Base-by-base conservation (phyloP, 2,797 vertebrate genomes). In the Falco peregrinus region DNA sequence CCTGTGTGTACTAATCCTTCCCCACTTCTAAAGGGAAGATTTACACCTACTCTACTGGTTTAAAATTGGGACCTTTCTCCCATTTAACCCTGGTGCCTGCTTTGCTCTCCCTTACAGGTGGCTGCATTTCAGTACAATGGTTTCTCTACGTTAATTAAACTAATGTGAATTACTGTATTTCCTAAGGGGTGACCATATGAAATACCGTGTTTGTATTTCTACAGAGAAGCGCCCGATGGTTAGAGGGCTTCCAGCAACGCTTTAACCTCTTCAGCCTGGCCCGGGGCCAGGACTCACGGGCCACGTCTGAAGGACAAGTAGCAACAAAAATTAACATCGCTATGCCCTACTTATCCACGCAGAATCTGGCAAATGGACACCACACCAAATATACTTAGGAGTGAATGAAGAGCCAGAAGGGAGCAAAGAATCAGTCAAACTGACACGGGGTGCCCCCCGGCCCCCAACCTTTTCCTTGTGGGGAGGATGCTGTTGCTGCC, bases 11-110 rank as follows among this genome's bases (percentile, higher is more conserved):
- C 88, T 22, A 59, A 89, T 87, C 88, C 77, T 81, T 90, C 48
- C 70, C 80, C 74, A 45, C 87, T 91, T 78, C 81, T 65, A 16
- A 85, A 29, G 84, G 59, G 81, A 39, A 67, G 51, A 16, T 80
- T 93, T 47, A 51, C 84, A 83, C 86, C 86, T 20, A 68, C 94
- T 92, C 50, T 63, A 61, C 79, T 53, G 68, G 1, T 65, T 57
- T 48, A 76, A 57, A 61, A 65, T 5, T 17, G 77, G 74, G 45
- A 69, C 90, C 82, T 96, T 94, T 94, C 90, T 82, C 83, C 81
- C 81, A 9, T 85, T 71, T 78, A 50, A 41, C 24, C 50, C 4
- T 2, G 1, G 13, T 28, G 43, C 50, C 33, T 59, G 47, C 92
- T 57, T 68, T 76, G 60, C 73, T 79, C 54, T 81, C 59, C 70